Evolutionary conservation across 1,140 invertebrate genomes (phyloP).

Genomic region (Macrocentrus cingulum): DNA sequence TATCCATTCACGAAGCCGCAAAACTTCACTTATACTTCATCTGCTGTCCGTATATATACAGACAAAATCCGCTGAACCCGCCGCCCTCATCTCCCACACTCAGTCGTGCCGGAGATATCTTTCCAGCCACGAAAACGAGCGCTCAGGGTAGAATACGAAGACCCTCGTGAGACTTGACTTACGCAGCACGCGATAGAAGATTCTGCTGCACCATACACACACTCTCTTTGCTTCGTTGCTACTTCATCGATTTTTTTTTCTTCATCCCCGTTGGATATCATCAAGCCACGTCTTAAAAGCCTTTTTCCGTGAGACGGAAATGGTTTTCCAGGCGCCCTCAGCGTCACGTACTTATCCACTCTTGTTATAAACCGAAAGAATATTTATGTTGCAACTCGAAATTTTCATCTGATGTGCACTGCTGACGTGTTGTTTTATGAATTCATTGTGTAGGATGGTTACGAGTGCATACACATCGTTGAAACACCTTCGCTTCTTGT

Average conservation of each 20-base stretch:
- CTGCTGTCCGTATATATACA: no score
- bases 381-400: not conserved
- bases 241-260: slow-evolving; percentile 12
- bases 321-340: slow-evolving; percentile 5
- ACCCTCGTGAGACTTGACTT: no score
- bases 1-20: no score
- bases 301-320: slow-evolving; percentile 15
- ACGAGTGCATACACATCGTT: not conserved
- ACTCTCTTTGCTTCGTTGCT: not conserved
- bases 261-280: slow-evolving; percentile 1
- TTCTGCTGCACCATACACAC: not conserved
- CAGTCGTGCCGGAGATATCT: no score
- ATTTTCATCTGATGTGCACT: not conserved
- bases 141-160: no score
- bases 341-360: not conserved
- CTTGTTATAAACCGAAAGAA: no score
- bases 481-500: slow-evolving; percentile 10
- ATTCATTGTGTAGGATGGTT: slow-evolving; percentile 8
- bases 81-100: no score
- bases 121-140: no score
- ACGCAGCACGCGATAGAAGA: no score
- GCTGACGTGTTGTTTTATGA: slow-evolving; percentile 4
- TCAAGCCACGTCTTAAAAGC: slow-evolving; percentile 7
- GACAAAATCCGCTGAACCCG: no score
- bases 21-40: no score